phyloP scores from a whole-genome alignment of 2,797 vertebrate species.

The Numenius phaeopus region DNA sequence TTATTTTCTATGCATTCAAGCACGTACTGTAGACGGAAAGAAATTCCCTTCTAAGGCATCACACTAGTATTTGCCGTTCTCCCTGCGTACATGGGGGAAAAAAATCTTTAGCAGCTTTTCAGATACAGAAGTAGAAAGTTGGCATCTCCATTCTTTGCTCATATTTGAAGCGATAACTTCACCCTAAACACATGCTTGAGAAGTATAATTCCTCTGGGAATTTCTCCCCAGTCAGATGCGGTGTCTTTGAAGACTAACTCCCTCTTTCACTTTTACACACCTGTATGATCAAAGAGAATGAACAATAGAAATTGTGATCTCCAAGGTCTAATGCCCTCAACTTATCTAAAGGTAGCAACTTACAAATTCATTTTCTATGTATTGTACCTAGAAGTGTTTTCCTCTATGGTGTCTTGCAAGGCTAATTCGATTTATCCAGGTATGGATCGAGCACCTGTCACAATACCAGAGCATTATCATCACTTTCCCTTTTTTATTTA shows the following conservation, averaged over 20 bases:
- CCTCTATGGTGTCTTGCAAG: neutral
- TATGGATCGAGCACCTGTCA: neutral
- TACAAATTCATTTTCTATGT: neutral
- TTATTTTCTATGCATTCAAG: neutral
- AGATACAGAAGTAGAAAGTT: neutral
- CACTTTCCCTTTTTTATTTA: neutral
- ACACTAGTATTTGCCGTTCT: neutral
- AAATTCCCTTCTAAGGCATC: neutral
- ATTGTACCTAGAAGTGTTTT: neutral
- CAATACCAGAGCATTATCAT: neutral
- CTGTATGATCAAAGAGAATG: neutral
- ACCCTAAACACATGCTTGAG: neutral
- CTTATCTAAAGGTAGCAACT: neutral
- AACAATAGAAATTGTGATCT: neutral
- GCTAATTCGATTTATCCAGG: neutral
- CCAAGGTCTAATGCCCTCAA: neutral
- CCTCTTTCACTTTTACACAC: neutral
- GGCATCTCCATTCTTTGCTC: neutral
- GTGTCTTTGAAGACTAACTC: neutral
- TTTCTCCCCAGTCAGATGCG: neutral
- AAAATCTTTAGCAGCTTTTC: neutral
- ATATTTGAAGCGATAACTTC: neutral
- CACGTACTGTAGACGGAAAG: neutral
- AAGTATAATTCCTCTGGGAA: neutral
- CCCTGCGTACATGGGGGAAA: neutral